phyloP scores from a whole-genome alignment of 92 coral and sea anemone species.

The Galaxea fascicularis region DNA sequence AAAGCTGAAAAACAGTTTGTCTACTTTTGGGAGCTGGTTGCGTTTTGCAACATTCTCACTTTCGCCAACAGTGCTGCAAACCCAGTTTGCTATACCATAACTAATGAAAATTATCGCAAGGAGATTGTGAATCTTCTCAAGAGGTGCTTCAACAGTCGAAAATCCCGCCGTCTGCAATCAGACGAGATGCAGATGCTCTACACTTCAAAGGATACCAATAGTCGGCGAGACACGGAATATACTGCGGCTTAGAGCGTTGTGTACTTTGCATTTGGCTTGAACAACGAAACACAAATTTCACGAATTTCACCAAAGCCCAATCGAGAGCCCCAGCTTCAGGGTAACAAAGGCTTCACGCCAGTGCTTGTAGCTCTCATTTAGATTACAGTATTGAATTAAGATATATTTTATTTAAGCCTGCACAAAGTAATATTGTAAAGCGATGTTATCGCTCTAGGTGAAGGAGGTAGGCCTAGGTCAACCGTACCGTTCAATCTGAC shows the following conservation, averaged over 20 bases:
- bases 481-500: no score
- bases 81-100: slow-evolving; percentile 86
- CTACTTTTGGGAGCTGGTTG: slow-evolving; percentile 87
- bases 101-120: slow-evolving; percentile 81
- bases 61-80: slow-evolving; percentile 98
- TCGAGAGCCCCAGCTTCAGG: no score
- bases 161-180: background rate
- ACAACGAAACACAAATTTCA: no score
- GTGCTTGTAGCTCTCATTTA: no score
- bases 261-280: no score
- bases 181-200: slow-evolving; percentile 40
- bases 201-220: slow-evolving; percentile 6
- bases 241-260: background rate
- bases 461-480: no score
- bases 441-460: no score
- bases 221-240: slow-evolving; percentile 10
- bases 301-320: no score
- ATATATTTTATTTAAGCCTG: no score
- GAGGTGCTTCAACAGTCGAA: slow-evolving; percentile 25
- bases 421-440: no score
- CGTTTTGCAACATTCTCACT: slow-evolving; percentile 86
- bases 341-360: no score
- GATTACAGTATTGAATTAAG: no score
- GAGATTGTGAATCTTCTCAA: slow-evolving; percentile 66
- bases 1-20: slow-evolving; percentile 67